Conservation (phyloP, 37 sponge, comb jelly and placozoan genomes). For the Halisarca cf. caerulea region DNA sequence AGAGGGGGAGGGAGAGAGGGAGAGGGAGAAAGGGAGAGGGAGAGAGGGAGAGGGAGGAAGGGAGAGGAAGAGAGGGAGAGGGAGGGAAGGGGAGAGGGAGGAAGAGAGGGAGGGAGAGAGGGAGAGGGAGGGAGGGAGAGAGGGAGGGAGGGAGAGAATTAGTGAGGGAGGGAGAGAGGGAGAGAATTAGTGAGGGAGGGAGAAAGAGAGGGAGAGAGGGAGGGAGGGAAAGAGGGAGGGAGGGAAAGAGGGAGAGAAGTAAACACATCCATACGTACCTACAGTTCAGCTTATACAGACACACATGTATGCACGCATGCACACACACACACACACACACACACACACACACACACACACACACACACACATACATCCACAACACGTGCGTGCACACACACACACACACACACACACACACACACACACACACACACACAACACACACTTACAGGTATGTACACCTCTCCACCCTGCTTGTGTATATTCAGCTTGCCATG, state of each 20-base stretch:
- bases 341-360: slow-evolving; percentile 6
- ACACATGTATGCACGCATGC: not conserved
- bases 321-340: slow-evolving; percentile 9
- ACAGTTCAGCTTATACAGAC: not conserved
- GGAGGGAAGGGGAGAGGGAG: too few species aligned
- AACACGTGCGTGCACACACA: slow-evolving; percentile 8
- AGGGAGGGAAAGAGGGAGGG: too few species aligned
- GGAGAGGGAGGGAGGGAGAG: too few species aligned
- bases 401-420: slow-evolving; percentile 17
- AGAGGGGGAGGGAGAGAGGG: too few species aligned
- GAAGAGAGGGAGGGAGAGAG: not conserved
- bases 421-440: slow-evolving; percentile 13
- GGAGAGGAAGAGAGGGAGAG: too few species aligned
- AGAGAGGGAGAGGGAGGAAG: too few species aligned
- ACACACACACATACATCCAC: slow-evolving; percentile 20
- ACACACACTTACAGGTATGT: slow-evolving; percentile 49
- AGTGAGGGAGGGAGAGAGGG: too few species aligned
- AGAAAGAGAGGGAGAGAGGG: too few species aligned
- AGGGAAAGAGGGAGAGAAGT: too few species aligned
- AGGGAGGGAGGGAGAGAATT: too few species aligned
- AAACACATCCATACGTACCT: slow-evolving; percentile 6
- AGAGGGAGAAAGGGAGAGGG: too few species aligned
- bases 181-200: too few species aligned
- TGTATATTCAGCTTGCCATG: slow-evolving; percentile 60
- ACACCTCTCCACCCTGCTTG: slow-evolving; percentile 60